Conservation (phyloP, 1,140 invertebrate species). For the Agraylea sexmaculata region DNA sequence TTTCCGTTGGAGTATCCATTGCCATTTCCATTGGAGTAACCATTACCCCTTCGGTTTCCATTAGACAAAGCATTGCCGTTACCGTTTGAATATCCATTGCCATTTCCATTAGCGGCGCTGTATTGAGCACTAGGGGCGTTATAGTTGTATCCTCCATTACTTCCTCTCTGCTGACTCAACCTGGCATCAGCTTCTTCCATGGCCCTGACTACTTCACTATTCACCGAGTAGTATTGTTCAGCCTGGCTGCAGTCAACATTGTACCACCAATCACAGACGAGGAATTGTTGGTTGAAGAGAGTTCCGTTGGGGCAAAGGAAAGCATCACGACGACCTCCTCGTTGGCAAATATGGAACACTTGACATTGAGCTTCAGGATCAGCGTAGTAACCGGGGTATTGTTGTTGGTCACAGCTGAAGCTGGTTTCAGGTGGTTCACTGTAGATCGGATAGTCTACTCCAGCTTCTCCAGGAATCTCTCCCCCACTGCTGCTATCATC, state of each 20-base stretch:
- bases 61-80: conserved; percentile 12
- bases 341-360: conserved; percentile 43
- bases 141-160: conserved; percentile 11
- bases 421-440: conserved; percentile 43
- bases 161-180: conserved; percentile 3
- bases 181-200: conserved; percentile 19
- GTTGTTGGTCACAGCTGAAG: conserved; percentile 40
- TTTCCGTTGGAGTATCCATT: conserved; percentile 9
- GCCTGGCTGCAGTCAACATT: conserved; percentile 38
- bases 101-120: conserved; percentile 9
- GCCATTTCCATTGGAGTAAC: conserved; percentile 3
- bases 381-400: conserved; percentile 40
- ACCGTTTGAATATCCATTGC: conserved; percentile 4
- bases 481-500: conserved; percentile 10
- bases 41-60: conserved; percentile 11
- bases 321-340: conserved; percentile 31
- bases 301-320: conserved; percentile 50
- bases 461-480: conserved; percentile 26
- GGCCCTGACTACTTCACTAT: conserved; percentile 14
- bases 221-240: conserved; percentile 20
- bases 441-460: conserved; percentile 48
- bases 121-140: conserved; percentile 10
- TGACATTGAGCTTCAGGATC: conserved; percentile 39
- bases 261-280: conserved; percentile 46
- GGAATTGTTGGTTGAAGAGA: conserved; percentile 43